Conservation (phyloP, 2,113 vertebrate genomes). For the Ptilorrhoa leucosticta region DNA sequence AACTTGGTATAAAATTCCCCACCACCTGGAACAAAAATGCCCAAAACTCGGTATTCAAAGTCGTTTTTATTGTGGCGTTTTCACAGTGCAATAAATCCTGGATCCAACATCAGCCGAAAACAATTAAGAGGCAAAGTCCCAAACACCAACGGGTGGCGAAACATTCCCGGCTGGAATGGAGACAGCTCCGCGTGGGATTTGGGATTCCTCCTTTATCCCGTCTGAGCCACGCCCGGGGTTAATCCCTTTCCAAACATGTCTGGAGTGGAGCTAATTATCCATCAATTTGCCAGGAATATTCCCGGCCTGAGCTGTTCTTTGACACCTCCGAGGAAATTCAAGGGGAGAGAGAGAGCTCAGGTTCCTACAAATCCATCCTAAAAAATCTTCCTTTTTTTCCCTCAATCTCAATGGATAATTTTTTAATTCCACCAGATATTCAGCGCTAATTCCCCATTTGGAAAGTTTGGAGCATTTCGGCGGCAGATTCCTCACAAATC, state of each 20-base stretch:
- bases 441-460: not conserved
- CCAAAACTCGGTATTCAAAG: not conserved
- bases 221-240: not conserved
- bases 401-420: not conserved
- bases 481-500: not conserved
- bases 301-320: not conserved
- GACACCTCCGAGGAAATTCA: not conserved
- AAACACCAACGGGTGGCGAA: not conserved
- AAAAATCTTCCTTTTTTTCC: not conserved
- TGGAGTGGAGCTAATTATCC: not conserved
- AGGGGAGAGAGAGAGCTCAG: not conserved
- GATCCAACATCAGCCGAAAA: not conserved
- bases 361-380: not conserved
- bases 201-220: not conserved
- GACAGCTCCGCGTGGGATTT: not conserved
- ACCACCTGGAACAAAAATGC: not conserved
- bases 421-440: not conserved
- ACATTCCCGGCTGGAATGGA: not conserved
- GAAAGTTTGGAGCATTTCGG: not conserved
- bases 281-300: not conserved
- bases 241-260: not conserved
- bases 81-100: not conserved
- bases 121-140: not conserved
- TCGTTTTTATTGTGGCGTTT: conserved; percentile 1
- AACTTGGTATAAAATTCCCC: not conserved